Evolutionary conservation across 1,140 invertebrate genomes (phyloP), one percentile per base, ranked within the genome.

Genomic region (Brachionus sp.): DNA sequence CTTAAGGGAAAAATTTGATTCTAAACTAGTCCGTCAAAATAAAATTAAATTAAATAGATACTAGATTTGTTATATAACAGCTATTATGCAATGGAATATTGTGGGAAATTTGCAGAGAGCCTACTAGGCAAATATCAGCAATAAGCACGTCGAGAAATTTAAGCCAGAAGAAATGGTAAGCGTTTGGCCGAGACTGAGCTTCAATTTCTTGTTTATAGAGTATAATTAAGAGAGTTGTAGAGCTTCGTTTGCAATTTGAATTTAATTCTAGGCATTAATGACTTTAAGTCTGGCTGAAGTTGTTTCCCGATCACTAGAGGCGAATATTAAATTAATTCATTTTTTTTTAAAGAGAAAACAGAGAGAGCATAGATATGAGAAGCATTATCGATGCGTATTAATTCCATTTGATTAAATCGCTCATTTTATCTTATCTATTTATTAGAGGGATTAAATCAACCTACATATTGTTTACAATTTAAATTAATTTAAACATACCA

Each of bases 401-500:
- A 66, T 66, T 66, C 64, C 64, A 66, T 66, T 66, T 66, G 64
- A 66, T 66, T 66, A 66, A 66, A 13, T 57, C 23, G n/a, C 13
- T 57, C 23, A 57, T 57, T 37, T 66, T 66, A 66, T 66, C 64
- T 66, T 66, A 33, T 33, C 64, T 66, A 66, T 66, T 33, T 66
- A 33, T 16, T 3, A 37, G 33, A 66, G 64, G 64, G 64, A 66
- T 66, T 66, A 66, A 66, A 66, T 66, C 64, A 66, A 66, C 64
- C 64, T 66, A 66, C 64, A 66, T 66, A 66, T 66, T 66, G 64
- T 66, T 66, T 66, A 66, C 64, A 37, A 66, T 33, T 66, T 66
- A 33, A 66, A 66, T 66, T 66, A 66, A 66, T 66, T 66, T 66
- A 66, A 66, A 66, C 64, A 66, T 66, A 66, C 64, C 64, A 66